Evolutionary conservation across 2,888 invertebrate genomes (phyloP), one percentile per base, ranked within the genome.

Genomic region (Tachina lurida): DNA sequence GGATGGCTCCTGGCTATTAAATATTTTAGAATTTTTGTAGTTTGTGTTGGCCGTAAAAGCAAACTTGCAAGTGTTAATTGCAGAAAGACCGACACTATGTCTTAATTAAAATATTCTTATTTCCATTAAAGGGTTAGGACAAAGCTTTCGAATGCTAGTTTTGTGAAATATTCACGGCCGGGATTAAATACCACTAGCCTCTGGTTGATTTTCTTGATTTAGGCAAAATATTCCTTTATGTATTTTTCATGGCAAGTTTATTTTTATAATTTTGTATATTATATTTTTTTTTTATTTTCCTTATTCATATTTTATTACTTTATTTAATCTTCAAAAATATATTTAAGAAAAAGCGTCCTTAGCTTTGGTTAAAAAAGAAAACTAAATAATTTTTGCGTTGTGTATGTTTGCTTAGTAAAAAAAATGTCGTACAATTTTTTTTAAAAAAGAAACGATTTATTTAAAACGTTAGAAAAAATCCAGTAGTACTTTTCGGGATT

Each of bases 311-410:
- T 43, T 73, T 22, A 43, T 17, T 45, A 39, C 49, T 68, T 49
- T 39, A 67, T 68, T 77, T 77, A 67, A 68, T 68, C 49, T 68
- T 39, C 12, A 12, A 49, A 67, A 76, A 56, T 56, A 65, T 10
- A 17, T 58, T 49, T 45, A 77, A 49, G 10, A 0, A 17, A 10
- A 77, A 49, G 77, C 68, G 41, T 58, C 68, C 43, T 68, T 39
- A 52, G 54, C 8, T 12, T 54, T 52, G 2, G 41, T 52, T 19
- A 1, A n/a, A n/a, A 39, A 31, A 52, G n/a, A 12, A 19, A 56
- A n/a, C 5, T 9, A 9, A 67, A 3, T 7, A 13, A 15, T 22
- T 22, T 13, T 15, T n/a, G 19, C 13, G 8, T 49, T 31, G 12
- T 49, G 62, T 41, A 8, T 17, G 17, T 62, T 31, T 31, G 12